These are phyloP conservation scores for Sceloporus tristichus DNA, from an alignment of 2,113 vertebrate species.

Conservation along the genomic window DNA sequence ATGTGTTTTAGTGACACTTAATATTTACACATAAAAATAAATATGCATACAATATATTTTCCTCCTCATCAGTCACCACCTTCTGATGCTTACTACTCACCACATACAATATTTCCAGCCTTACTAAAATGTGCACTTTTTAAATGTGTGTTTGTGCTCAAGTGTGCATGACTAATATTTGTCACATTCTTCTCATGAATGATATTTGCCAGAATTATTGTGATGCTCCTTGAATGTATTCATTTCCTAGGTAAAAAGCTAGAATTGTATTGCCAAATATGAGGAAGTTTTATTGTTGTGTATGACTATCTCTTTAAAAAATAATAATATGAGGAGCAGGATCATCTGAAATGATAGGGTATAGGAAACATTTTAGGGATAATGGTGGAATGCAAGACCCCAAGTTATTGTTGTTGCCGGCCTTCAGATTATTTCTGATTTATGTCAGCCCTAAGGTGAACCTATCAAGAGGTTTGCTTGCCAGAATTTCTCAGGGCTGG, in stretches of 20 bases:
- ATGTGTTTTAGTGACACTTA: constrained; percentile 12
- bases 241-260: not conserved
- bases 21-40: constrained; percentile 5
- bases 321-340: not conserved
- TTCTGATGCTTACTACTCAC: not conserved
- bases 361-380: not conserved
- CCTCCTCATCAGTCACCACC: too few species aligned
- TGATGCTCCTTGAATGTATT: not conserved
- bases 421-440: too few species aligned
- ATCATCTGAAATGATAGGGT: not conserved
- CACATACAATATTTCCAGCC: too few species aligned
- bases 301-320: not conserved
- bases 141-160: too few species aligned
- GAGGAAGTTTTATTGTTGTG: not conserved
- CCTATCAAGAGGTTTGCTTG: too few species aligned
- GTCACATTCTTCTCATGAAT: not conserved
- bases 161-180: not conserved
- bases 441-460: too few species aligned
- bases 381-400: not conserved
- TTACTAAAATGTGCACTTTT: not conserved
- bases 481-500: too few species aligned
- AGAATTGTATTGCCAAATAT: not conserved
- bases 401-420: too few species aligned
- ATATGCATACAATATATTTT: not conserved
- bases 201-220: not conserved